A percentile compares a stretch with the other conserved stretches of the same genome.
phyloP scores from a whole-genome alignment of 53 echinoderm and acorn worm genomes.

The Actinopyga echinites region DNA sequence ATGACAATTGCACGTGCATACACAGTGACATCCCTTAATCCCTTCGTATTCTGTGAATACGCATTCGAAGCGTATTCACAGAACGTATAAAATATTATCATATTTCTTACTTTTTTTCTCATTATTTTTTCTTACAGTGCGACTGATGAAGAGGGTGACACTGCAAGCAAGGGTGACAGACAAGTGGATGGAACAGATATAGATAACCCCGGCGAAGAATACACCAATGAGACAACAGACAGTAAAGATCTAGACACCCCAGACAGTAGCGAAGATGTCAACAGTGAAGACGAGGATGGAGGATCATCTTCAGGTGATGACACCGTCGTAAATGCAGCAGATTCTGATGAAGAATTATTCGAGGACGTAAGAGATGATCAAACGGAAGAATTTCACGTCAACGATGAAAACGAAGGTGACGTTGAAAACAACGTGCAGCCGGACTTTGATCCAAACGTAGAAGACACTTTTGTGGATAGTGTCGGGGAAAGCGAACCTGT shows the following conservation, averaged over 20 bases:
- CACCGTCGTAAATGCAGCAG: background rate
- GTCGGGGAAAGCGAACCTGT: background rate
- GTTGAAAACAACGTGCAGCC: no score
- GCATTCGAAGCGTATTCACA: no score
- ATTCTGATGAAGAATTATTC: background rate
- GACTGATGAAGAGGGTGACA: background rate
- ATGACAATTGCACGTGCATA: no score
- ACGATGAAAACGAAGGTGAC: background rate
- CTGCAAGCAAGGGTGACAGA: background rate
- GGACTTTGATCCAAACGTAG: background rate
- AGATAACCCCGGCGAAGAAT: slow-evolving; percentile 4
- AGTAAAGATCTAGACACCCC: background rate
- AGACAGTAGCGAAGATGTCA: background rate
- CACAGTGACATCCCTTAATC: no score
- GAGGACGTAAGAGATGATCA: background rate
- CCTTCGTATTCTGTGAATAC: no score
- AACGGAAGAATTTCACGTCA: background rate
- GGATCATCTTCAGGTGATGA: slow-evolving; percentile 2
- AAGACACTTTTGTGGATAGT: background rate
- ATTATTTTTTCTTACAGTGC: no score
- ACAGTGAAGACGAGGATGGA: background rate
- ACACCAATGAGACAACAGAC: background rate
- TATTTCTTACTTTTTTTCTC: no score
- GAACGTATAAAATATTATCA: no score
- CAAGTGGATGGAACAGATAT: slow-evolving; percentile 10